phyloP scores from a whole-genome alignment of 2,888 invertebrate species.

The Pyrrhia umbra region DNA sequence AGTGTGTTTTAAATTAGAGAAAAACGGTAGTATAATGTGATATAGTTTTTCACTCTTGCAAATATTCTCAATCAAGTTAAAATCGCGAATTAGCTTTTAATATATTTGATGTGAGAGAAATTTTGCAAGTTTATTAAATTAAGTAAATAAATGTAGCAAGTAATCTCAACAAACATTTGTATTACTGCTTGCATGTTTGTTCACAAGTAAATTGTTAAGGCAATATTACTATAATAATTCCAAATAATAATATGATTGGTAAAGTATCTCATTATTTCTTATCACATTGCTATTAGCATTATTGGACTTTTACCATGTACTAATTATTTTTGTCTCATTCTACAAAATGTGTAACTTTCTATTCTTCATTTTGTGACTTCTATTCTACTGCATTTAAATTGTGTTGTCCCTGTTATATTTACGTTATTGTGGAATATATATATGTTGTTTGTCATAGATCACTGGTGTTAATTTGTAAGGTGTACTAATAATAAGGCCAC shows the following conservation, averaged over 20 bases:
- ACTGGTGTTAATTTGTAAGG: conserved; percentile 11
- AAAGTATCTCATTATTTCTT: conserved; percentile 16
- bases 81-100: conserved; percentile 45
- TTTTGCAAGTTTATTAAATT: conserved; percentile 29
- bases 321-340: conserved; percentile 7
- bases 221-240: conserved; percentile 28
- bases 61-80: conserved; percentile 25
- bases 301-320: conserved; percentile 12
- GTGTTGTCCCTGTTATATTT: conserved; percentile 35
- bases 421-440: conserved; percentile 12
- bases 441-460: conserved; percentile 4
- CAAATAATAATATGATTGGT: conserved; percentile 16
- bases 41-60: conserved; percentile 47
- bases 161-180: conserved; percentile 36
- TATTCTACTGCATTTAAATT: conserved; percentile 51
- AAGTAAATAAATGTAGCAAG: conserved; percentile 15
- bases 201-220: conserved; percentile 13
- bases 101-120: conserved; percentile 24
- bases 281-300: conserved; percentile 15
- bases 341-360: conserved; percentile 38
- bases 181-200: conserved; percentile 15
- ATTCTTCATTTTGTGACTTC: conserved; percentile 24
- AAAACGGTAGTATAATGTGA: conserved; percentile 36
- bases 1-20: conserved; percentile 43
- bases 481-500: background rate